Base-by-base conservation (phyloP, 64 coral and sea anemone species). In the Cladopsammia gracilis region DNA sequence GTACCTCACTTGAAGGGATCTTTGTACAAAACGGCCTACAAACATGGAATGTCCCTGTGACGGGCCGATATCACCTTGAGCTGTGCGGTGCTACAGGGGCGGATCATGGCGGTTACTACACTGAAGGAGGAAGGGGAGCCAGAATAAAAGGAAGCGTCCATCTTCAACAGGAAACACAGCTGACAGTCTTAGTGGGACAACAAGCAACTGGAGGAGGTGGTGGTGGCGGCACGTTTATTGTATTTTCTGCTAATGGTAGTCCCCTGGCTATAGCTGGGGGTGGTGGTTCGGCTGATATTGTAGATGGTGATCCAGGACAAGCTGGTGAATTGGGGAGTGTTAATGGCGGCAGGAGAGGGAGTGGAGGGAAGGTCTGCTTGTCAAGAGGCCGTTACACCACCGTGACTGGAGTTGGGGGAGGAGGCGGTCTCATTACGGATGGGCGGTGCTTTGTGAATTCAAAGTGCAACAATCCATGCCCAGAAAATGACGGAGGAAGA, bases 281-380 rank as follows among this genome's bases (percentile, higher is more conserved):
- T 4, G 80, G 61, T 2, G 80, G 80, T 11, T 10, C 61, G 20
- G 80, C 62, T 12, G 80, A 68, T 67, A 2, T 51, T 66, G 80
- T 68, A 48, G 46, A 84, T 50, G 60, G 80, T 23, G 80, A 84
- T 50, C 80, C 44, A 10, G 80, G 80, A 7, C 80, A 84, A 67
- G 58, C 19, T n/a, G 20, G 60, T 7, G 13, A 51, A 3, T 67
- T 47, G 18, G 80, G 80, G 23, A 84, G 60, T 18, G 61, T 84
- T 13, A 50, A 84, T 23, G 16, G 43, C 6, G 72, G 72, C 1
- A 2, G 47, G 16, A 11, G 2, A 15, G 62, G 20, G 2, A 62
- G 49, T 0, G 80, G 80, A 49, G 80, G 80, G 44, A 67, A 51
- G 15, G 80, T 68, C 24, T 68, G 62, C 46, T 0, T 26, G 20